phyloP scores from a whole-genome alignment of 30 jellyfish, hydroid and myxozoan genomes.

The Catostylus mosaicus region DNA sequence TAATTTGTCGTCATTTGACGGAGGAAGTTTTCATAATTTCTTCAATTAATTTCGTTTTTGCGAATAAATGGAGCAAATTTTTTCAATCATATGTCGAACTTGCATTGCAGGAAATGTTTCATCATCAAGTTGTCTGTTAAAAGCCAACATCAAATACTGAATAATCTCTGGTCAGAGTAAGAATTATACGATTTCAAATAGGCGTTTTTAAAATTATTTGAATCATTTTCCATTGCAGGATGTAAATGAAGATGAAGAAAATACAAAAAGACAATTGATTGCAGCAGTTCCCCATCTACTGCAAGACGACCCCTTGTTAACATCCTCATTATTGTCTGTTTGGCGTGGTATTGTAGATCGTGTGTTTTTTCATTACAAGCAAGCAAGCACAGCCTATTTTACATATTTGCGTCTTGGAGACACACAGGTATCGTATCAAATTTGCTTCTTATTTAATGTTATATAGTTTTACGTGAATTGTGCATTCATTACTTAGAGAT shows the following conservation, averaged over 20 bases:
- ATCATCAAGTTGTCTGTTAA: too few relatives aligned
- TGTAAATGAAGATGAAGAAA: slow-evolving; percentile 78
- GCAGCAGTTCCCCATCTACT: slow-evolving; percentile 60
- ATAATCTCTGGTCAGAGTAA: too few relatives aligned
- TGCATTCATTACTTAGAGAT: too few relatives aligned
- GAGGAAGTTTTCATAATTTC: too few relatives aligned
- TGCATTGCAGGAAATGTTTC: too few relatives aligned
- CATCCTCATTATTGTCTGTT: slow-evolving; percentile 46
- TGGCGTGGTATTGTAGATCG: slow-evolving; percentile 91
- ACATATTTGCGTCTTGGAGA: slow-evolving; percentile 82
- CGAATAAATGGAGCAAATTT: too few relatives aligned
- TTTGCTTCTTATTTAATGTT: too few relatives aligned
- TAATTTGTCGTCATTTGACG: too few relatives aligned
- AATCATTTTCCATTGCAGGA: slow-evolving; percentile 21
- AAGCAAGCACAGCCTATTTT: slow-evolving; percentile 92
- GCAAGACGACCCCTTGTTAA: slow-evolving; percentile 47
- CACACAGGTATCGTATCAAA: slow-evolving; percentile 70
- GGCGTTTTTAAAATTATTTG: background rate
- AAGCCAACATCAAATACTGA: too few relatives aligned
- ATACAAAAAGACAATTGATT: slow-evolving; percentile 59
- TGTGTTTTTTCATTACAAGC: slow-evolving; percentile 92
- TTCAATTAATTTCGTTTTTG: too few relatives aligned
- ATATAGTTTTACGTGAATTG: too few relatives aligned
- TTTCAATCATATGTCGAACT: too few relatives aligned
- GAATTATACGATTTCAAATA: background rate